phyloP scores from a whole-genome alignment of 2,797 vertebrate species.

The Neosilurus mollespiculum region DNA sequence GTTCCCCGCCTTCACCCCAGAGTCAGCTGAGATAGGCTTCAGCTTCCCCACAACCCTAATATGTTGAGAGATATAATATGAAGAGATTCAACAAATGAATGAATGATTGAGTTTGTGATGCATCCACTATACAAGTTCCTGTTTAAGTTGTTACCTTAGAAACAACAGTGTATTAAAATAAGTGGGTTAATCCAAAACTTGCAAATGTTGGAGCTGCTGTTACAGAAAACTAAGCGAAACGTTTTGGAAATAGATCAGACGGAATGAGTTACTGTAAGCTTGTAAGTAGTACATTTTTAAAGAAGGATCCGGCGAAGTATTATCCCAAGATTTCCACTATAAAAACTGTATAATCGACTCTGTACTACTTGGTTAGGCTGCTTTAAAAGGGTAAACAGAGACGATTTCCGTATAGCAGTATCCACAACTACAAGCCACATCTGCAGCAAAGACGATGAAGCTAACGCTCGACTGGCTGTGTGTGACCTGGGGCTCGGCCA shows the following conservation, averaged over 20 bases:
- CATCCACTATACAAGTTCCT: no score
- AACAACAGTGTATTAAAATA: no score
- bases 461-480: conserved; percentile 6
- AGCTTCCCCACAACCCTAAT: no score
- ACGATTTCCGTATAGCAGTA: neutral
- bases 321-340: neutral
- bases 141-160: no score
- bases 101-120: no score
- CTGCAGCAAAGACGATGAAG: conserved; percentile 52
- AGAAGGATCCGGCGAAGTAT: neutral
- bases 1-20: no score
- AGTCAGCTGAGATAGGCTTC: no score
- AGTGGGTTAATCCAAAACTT: no score
- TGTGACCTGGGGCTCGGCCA: conserved; percentile 64
- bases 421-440: neutral
- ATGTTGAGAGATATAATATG: no score
- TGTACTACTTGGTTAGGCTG: neutral
- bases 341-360: neutral
- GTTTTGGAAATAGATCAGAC: neutral
- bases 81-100: no score
- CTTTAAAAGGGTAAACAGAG: neutral
- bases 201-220: no score
- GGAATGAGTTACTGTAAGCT: neutral
- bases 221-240: no score
- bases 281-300: neutral